phyloP scores from a whole-genome alignment of 1,140 invertebrate species.

The Bombus vancouverensis region DNA sequence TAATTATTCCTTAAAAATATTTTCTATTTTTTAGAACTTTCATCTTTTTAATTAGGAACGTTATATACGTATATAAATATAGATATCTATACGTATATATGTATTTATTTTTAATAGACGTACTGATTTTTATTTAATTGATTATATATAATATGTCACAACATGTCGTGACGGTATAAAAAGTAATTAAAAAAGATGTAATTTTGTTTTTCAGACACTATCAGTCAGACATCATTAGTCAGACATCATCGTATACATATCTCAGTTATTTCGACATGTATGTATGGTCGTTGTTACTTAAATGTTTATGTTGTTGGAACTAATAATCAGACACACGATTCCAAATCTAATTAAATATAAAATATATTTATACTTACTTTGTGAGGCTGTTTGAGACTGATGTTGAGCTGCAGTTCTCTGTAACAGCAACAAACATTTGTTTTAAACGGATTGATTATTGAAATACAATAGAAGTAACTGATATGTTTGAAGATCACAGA shows the following conservation, averaged over 20 bases:
- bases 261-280: slow-evolving; percentile 34
- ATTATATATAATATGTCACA: not conserved
- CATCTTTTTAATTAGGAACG: too few relatives aligned
- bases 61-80: too few relatives aligned
- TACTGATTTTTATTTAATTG: not conserved
- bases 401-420: slow-evolving; percentile 87
- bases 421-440: slow-evolving; percentile 77
- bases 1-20: not conserved
- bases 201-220: slow-evolving; percentile 15
- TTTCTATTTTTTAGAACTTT: too few relatives aligned
- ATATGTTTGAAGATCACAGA: not conserved
- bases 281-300: not conserved
- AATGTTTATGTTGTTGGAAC: not conserved
- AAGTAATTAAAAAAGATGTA: not conserved
- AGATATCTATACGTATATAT: too few relatives aligned
- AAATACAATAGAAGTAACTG: not conserved
- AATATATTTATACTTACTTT: slow-evolving; percentile 81
- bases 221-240: not conserved
- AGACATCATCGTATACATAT: not conserved
- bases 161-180: not conserved
- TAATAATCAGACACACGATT: slow-evolving; percentile 43
- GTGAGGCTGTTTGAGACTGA: slow-evolving; percentile 84
- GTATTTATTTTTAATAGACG: too few relatives aligned
- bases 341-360: not conserved
- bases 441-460: not conserved